These are phyloP conservation scores for Lepus oiostolus DNA, from an alignment of 2,797 vertebrate genomes.

Conservation along the genomic window DNA sequence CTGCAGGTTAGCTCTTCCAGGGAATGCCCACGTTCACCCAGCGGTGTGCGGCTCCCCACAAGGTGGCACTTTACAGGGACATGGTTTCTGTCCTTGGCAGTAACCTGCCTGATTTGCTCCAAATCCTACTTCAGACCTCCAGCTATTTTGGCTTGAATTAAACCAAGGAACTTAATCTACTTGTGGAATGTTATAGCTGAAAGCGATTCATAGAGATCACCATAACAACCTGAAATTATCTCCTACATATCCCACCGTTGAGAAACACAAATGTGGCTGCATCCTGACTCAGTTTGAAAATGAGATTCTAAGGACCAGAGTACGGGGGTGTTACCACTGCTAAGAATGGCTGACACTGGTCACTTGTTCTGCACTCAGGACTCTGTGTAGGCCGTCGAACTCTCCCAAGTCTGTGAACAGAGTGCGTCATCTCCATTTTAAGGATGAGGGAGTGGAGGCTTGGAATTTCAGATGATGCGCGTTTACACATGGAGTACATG, in stretches of 20 bases:
- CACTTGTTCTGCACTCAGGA: not conserved
- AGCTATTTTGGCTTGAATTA: slow-evolving; percentile 62
- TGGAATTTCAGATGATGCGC: not conserved
- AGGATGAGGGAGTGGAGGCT: not conserved
- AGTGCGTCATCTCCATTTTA: not conserved
- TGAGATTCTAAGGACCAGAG: not conserved
- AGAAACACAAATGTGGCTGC: not conserved
- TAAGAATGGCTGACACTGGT: not conserved
- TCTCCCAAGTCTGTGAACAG: not conserved
- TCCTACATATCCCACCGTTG: not conserved
- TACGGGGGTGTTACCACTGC: not conserved
- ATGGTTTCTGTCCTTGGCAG: not conserved
- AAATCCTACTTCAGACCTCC: slow-evolving; percentile 38
- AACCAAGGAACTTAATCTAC: slow-evolving; percentile 59
- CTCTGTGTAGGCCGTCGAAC: not conserved
- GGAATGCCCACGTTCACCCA: not conserved
- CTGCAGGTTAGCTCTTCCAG: slow-evolving; percentile 1
- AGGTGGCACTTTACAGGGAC: not conserved
- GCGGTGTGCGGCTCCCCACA: not conserved
- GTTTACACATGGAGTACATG: accelerated
- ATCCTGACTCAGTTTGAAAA: not conserved
- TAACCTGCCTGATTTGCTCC: slow-evolving; percentile 35
- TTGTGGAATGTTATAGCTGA: slow-evolving; percentile 31
- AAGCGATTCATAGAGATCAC: not conserved
- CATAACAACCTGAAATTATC: slow-evolving; percentile 35